Base-by-base conservation (phyloP, 2,888 invertebrate genomes). In the Lacanobia oleracea region DNA sequence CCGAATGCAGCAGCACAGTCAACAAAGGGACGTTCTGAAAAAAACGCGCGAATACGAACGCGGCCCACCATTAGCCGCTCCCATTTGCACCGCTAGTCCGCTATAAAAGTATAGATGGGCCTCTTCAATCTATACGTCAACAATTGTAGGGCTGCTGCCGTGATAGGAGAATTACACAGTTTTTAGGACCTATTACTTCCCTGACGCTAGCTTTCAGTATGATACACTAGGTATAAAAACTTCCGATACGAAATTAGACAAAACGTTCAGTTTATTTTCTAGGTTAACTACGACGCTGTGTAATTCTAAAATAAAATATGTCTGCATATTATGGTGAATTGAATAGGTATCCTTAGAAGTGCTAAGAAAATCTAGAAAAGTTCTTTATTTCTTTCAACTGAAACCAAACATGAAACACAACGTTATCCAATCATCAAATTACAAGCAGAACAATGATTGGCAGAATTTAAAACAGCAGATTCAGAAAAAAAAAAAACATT, bases 1-100 rank as follows among this genome's bases (percentile, higher is more conserved):
- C 91, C 92, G 88, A 92, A 94, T 92, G 92, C 92, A 93, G 91
- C 91, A 93, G 91, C 87, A 91, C 87, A 93, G 93, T 93, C 93
- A 94, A 95, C 95, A 95, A 95, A 95, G 95, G 94, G 94, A 94
- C 91, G 94, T 92, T 93, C 92, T 94, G 92, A 94, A 93, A 94
- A 94, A 95, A 93, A 92, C 92, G 91, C 93, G 94, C 94, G 94
- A 94, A 95, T 92, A 90, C 92, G 91, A 93, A 93, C 92, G 92
- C 90, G 89, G 92, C 87, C 93, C 88, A 91, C 95, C 94, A 95
- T 95, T 95, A 95, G 94, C 94, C 91, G 93, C 88, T 93, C 92
- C 94, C 93, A 94, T 95, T 94, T 94, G 94, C 91, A 91, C 91
- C 86, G 93, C 92, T 94, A 94, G 91, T 91, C 91, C 86, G 93